Conservation (phyloP, 2,113 vertebrate species). For the Leiothrix lutea region DNA sequence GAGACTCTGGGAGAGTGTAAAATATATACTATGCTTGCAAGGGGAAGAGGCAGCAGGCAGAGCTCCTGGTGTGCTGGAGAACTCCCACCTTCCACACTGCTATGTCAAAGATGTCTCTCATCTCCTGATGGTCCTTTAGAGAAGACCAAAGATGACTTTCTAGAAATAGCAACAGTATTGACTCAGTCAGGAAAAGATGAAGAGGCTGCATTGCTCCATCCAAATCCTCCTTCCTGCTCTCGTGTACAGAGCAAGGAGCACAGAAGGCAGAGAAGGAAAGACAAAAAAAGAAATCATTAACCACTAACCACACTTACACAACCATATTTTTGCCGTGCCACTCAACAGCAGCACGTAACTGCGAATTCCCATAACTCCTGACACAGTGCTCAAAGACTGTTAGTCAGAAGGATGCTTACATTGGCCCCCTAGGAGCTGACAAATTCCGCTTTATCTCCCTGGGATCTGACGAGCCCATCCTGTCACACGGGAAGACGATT, state of each 20-base stretch:
- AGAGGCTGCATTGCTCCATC: neutral
- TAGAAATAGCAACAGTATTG: neutral
- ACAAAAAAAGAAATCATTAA: neutral
- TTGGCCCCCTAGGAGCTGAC: constrained; percentile 35
- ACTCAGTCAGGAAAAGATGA: neutral
- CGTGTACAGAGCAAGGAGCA: neutral
- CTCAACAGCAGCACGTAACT: neutral
- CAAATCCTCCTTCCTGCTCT: neutral
- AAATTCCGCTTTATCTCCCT: constrained; percentile 21
- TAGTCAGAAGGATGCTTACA: constrained; percentile 45
- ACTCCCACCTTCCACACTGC: neutral
- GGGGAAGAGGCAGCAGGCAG: neutral
- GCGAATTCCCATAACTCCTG: neutral
- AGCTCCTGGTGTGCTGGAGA: no score
- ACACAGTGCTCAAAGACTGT: neutral
- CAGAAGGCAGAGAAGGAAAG: neutral
- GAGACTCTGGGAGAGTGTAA: neutral
- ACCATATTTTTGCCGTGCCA: neutral
- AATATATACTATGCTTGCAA: neutral
- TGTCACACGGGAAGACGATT: constrained; percentile 20
- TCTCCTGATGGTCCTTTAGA: neutral
- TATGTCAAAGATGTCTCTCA: neutral
- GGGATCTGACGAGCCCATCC: neutral
- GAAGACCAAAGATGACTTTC: neutral
- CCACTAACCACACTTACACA: constrained; percentile 1